These are phyloP conservation scores for Taxidea taxus DNA, from an alignment of 2,113 vertebrate species.

Conservation along the genomic window DNA sequence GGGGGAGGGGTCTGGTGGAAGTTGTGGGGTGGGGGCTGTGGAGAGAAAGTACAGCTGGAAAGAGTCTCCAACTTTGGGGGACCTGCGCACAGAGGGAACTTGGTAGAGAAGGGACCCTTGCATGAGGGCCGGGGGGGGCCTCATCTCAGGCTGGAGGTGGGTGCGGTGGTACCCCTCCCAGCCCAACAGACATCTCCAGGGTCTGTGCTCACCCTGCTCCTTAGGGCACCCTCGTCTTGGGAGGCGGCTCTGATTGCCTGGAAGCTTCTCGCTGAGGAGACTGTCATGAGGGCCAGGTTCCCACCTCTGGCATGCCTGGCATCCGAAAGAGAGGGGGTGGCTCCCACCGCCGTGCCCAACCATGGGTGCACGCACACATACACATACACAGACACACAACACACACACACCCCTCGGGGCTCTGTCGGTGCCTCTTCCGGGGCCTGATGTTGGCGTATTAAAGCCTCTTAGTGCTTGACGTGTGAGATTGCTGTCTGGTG, in stretches of 20 bases:
- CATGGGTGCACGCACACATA: fast-evolving
- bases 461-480: background rate
- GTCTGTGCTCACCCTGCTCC: background rate
- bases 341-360: fast-evolving
- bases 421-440: background rate
- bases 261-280: background rate
- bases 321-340: background rate
- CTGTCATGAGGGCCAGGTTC: background rate
- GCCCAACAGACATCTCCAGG: background rate
- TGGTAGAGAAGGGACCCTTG: background rate
- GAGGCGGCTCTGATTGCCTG: background rate
- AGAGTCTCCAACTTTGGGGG: background rate
- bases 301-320: background rate
- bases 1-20: background rate
- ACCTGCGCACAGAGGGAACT: background rate
- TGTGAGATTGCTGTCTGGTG: background rate
- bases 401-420: background rate
- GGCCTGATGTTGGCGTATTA: background rate
- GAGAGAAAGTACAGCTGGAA: background rate
- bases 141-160: background rate
- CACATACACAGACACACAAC: no score
- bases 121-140: background rate
- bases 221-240: background rate
- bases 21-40: background rate
- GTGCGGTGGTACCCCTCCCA: background rate